A percentile compares a stretch with the other conserved stretches of the same genome.
phyloP scores from a whole-genome alignment of 2,113 vertebrate genomes.

The Pseudonaja textilis region DNA sequence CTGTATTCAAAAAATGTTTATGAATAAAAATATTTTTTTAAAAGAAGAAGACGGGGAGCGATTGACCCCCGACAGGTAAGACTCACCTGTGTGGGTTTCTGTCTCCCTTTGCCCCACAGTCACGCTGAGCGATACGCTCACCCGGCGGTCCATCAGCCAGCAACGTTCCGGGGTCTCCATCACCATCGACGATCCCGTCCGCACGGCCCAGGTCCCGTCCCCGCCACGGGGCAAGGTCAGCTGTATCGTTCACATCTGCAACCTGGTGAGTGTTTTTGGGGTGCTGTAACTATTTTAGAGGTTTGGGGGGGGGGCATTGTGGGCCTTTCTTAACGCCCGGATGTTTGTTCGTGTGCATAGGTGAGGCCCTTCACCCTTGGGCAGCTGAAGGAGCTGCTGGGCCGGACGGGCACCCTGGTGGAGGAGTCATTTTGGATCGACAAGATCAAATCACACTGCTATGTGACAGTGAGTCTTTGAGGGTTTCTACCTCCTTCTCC shows the following conservation, averaged over 20 bases:
- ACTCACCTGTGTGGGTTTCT: neutral
- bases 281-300: too few species aligned
- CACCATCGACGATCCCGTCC: slow-evolving; percentile 87
- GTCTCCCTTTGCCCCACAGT: slow-evolving; percentile 62
- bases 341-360: slow-evolving; percentile 48
- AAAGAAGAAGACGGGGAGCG: neutral
- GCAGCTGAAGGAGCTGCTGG: slow-evolving; percentile 87
- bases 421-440: slow-evolving; percentile 93
- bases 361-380: slow-evolving; percentile 89
- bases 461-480: slow-evolving; percentile 77
- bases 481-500: neutral
- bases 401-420: slow-evolving; percentile 79
- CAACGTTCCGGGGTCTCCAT: slow-evolving; percentile 86
- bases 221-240: slow-evolving; percentile 81
- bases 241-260: slow-evolving; percentile 86
- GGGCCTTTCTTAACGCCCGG: neutral
- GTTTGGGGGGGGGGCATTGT: too few species aligned
- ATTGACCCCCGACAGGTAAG: accelerated
- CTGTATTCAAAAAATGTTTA: too few species aligned
- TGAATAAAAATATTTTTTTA: too few species aligned
- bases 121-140: slow-evolving; percentile 80
- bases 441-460: slow-evolving; percentile 93
- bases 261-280: slow-evolving; percentile 76
- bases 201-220: slow-evolving; percentile 77
- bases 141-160: slow-evolving; percentile 87